Evolutionary conservation across 2,888 invertebrate genomes (phyloP), one percentile per base, ranked within the genome.

Genomic region (Xestia c-nigrum): DNA sequence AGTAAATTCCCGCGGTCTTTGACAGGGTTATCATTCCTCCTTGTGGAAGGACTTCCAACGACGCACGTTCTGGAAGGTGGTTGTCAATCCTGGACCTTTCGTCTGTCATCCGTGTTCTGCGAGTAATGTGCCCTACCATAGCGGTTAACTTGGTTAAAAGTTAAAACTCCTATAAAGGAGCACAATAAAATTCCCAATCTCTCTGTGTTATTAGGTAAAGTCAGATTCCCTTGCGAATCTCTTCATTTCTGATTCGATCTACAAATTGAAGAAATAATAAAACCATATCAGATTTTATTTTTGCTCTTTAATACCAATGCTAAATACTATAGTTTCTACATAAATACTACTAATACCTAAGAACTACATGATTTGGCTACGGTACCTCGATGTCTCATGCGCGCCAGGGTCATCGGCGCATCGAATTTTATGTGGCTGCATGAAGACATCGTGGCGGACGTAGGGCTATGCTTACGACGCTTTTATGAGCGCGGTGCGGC

Each of bases 401-500:
- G 14, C 83, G 74, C 57, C 69, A 55, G 78, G 55, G 59, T 50
- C 78, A 55, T 50, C 61, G 66, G 79, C 81, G 81, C 85, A 81
- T 80, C 83, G 80, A 77, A 79, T 73, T 87, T 88, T 89, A 91
- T 89, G 88, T 86, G 50, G 77, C 85, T 81, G 86, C 92, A 94
- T 95, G 93, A 93, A 94, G 94, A 93, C 92, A 91, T 93, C 90
- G 89, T 86, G 86, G 68, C 77, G 76, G 84, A 92, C 91, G 91
- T 92, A 93, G 91, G 86, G 90, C 88, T 89, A 85, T 85, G 85
- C 84, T 88, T 89, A 88, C 87, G 89, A 89, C 89, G 90, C 87
- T 85, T 93, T 94, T 93, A 95, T 89, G 93, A 91, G 81, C 82
- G 91, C 95, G 95, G 94, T 88, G 66, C 47, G 50, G 74, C 94